phyloP scores from a whole-genome alignment of 2,888 invertebrate species.

The Trissonchulus latispiculum region DNA sequence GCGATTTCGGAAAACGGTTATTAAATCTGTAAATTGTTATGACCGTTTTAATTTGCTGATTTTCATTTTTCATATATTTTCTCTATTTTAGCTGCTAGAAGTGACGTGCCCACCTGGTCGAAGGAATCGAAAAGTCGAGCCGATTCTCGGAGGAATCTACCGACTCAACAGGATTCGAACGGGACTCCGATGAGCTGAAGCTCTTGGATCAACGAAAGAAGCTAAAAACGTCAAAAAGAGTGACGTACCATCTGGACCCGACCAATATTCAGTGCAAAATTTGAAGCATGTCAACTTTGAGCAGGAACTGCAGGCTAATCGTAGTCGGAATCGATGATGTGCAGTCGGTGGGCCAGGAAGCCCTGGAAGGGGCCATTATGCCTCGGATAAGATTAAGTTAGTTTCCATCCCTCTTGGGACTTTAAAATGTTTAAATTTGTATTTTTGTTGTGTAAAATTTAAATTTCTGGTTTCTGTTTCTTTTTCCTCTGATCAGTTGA shows the following conservation, averaged over 20 bases:
- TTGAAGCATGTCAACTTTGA: no score
- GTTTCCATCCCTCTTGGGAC: no score
- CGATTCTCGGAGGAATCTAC: constrained; percentile 83
- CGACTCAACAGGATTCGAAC: constrained; percentile 90
- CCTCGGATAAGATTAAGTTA: constrained; percentile 56
- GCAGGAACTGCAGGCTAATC: no score
- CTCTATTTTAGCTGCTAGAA: constrained; percentile 66
- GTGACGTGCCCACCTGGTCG: constrained; percentile 72
- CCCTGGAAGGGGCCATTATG: constrained; percentile 80
- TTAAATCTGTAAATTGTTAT: no score
- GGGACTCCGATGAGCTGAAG: constrained; percentile 98
- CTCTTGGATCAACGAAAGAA: constrained; percentile 99
- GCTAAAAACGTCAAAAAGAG: constrained; percentile 56
- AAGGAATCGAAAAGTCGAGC: constrained; percentile 76
- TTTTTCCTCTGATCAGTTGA: no score
- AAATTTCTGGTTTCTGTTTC: no score
- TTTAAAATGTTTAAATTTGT: no score
- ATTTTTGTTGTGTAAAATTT: no score
- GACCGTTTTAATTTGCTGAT: no score
- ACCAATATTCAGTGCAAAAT: no score
- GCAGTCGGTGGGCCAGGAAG: constrained; percentile 69
- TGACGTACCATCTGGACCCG: constrained; percentile 56
- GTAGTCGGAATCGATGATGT: constrained; percentile 89
- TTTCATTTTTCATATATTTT: no score
- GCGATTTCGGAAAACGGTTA: no score